Evolutionary conservation across 1,140 invertebrate genomes (phyloP).

Genomic region (Leguminivora glycinivorella): DNA sequence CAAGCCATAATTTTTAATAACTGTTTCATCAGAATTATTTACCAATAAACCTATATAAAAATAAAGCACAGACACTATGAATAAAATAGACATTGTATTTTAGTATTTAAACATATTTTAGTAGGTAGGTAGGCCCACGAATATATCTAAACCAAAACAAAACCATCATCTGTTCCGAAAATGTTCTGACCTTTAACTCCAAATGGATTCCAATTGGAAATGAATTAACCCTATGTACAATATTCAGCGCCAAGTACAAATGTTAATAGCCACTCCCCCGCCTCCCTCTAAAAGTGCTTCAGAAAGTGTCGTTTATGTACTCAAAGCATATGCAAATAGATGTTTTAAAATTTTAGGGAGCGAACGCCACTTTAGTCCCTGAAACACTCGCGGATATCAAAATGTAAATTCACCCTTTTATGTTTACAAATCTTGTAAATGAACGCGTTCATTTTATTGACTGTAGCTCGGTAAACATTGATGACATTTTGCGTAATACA

Average conservation of each 20-base stretch:
- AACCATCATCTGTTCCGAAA: background rate
- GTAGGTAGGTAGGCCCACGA: background rate
- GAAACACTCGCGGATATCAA: constrained; percentile 76
- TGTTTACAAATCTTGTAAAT: constrained; percentile 78
- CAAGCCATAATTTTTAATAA: too few relatives aligned
- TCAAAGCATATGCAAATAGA: constrained; percentile 78
- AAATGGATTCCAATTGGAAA: constrained; percentile 8
- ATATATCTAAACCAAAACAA: background rate
- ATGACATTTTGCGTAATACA: constrained; percentile 33
- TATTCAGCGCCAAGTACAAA: constrained; percentile 34
- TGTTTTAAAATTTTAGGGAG: constrained; percentile 78
- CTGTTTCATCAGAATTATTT: too few relatives aligned
- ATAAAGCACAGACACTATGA: too few relatives aligned
- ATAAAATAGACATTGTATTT: too few relatives aligned
- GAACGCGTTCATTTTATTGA: constrained; percentile 74
- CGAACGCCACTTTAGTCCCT: constrained; percentile 72
- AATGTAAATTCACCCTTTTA: constrained; percentile 79
- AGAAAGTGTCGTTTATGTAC: constrained; percentile 78
- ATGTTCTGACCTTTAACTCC: background rate
- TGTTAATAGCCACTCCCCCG: constrained; percentile 42
- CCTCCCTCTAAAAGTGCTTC: constrained; percentile 54
- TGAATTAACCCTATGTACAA: constrained; percentile 18
- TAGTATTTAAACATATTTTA: too few relatives aligned
- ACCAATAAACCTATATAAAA: too few relatives aligned
- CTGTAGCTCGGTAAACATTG: constrained; percentile 47